phyloP scores from a whole-genome alignment of 2,888 invertebrate genomes.

The Bruchidius siliquastri region DNA sequence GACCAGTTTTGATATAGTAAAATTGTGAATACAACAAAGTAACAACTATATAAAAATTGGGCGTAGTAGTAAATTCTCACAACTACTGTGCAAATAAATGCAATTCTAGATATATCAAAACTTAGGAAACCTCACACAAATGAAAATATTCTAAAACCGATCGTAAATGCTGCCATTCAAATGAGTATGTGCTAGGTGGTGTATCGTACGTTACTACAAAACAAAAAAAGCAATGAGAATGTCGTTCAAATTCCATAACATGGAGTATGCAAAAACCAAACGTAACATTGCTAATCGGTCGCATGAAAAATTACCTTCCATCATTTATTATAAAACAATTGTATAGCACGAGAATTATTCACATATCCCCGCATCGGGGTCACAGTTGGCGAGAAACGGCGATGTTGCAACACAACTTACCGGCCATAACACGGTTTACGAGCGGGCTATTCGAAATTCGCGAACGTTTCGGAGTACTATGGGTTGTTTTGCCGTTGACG shows the following conservation, averaged over 20 bases:
- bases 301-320: conserved; percentile 42
- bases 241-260: neutral
- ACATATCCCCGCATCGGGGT: conserved; percentile 40
- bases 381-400: conserved; percentile 41
- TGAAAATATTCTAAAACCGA: neutral
- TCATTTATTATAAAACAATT: conserved; percentile 38
- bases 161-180: neutral
- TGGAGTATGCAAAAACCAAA: neutral
- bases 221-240: neutral
- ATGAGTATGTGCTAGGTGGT: neutral
- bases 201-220: neutral
- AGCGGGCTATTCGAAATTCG: conserved; percentile 41
- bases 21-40: neutral
- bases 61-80: neutral
- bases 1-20: neutral
- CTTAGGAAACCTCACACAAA: neutral
- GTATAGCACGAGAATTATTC: conserved; percentile 34
- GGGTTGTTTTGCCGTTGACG: conserved; percentile 31
- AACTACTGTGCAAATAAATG: neutral
- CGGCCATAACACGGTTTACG: conserved; percentile 66
- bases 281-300: neutral
- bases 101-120: neutral
- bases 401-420: conserved; percentile 55
- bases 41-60: neutral
- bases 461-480: conserved; percentile 35